Evolutionary conservation across 2,113 vertebrate genomes (phyloP), one percentile per base, ranked within the genome.

Genomic region (Ceratotherium simum): DNA sequence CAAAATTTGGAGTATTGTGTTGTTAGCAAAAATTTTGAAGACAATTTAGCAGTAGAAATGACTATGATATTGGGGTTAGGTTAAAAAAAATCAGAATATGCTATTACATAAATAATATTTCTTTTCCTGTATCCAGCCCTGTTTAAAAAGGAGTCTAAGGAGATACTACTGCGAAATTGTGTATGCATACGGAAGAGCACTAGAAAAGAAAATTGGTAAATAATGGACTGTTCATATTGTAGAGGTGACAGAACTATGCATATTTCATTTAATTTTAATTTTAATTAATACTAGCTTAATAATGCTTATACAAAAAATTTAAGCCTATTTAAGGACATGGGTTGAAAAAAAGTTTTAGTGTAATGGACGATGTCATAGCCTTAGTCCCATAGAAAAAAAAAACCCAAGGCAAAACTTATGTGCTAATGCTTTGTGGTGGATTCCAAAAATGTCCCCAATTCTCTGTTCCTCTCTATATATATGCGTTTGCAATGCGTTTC

Each of bases 211-310:
- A 82, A 70, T 42, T 46, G 23, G 42, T 39, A 90, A 90, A 64
- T 54, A 75, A 75, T 42, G 8, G 36, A 39, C 4, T 75, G 3
- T 83, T 91, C 62, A 3, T 70, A 33, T 27, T 62, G 21, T 13
- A 14, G 33, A 67, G 27, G 11, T 90, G 48, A 85, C 10, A 85
- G 18, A 6, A 69, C 4, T 60, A 25, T 79, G 18, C 25, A 8
- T 64, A 82, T 51, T 76, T 92, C 72, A 5, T 33, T 81, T 86
- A 60, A 36, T 76, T 93, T 62, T 73, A 7, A 84, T 67, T 87
- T 91, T 82, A 62, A 62, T 87, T 60, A 87, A 73, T 58, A 25
- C 4, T 79, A 65, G n/a, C 18, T 96, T 92, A 89, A 78, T 54
- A 65, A 3, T 79, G 6, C 23, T 69, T 79, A 73, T 56, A 56